Conservation (phyloP, 2,113 vertebrate species). For the Boleophthalmus pectinirostris region DNA sequence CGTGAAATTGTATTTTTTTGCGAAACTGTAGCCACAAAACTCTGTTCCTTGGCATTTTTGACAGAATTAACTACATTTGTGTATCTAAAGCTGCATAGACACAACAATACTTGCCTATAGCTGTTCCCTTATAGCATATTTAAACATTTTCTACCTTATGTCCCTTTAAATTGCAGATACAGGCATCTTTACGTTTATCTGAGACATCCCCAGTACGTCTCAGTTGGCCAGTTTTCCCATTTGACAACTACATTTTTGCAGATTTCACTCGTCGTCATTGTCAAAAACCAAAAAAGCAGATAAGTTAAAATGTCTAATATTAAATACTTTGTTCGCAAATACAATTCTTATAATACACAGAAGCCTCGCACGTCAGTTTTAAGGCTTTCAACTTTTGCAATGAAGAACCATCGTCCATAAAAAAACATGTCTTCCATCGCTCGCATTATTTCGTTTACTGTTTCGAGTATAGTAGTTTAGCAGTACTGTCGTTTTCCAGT, state of each 20-base stretch:
- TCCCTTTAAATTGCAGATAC: background rate
- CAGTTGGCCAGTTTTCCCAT: background rate
- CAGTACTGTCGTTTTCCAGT: background rate
- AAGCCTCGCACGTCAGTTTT: background rate
- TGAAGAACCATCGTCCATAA: background rate
- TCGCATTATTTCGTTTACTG: too few relatives aligned
- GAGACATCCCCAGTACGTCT: background rate
- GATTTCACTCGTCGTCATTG: background rate
- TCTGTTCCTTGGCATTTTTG: too few relatives aligned
- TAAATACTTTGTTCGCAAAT: slow-evolving; percentile 2
- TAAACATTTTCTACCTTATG: background rate
- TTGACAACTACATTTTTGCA: background rate
- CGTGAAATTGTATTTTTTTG: too few relatives aligned
- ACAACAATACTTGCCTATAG: background rate
- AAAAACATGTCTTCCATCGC: too few relatives aligned
- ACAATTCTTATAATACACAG: background rate
- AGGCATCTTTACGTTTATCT: background rate
- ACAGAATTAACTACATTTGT: background rate
- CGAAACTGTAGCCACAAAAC: background rate
- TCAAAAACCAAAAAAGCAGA: slow-evolving; percentile 1
- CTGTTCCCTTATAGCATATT: background rate
- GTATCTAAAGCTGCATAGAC: background rate
- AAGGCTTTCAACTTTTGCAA: background rate
- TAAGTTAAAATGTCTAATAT: background rate
- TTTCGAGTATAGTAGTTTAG: background rate